A percentile compares a stretch with the other conserved stretches of the same genome.
phyloP scores from a whole-genome alignment of 2,888 invertebrate genomes.

The Hirtodrosophila histrioides region DNA sequence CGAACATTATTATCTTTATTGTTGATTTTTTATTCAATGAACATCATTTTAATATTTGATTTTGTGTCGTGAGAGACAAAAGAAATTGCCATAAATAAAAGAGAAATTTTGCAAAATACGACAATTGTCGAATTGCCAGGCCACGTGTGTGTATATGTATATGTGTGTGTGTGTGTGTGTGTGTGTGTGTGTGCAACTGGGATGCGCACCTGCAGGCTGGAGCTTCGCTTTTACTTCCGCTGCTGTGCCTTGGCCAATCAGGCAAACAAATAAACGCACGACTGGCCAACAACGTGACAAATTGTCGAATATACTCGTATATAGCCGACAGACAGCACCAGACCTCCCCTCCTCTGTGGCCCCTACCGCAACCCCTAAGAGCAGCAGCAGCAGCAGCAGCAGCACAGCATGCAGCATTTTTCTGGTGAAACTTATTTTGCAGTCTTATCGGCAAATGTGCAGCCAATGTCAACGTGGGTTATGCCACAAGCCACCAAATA shows the following conservation, averaged over 20 bases:
- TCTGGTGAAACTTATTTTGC: conserved; percentile 67
- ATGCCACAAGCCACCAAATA: conserved; percentile 62
- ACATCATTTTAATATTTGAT: conserved; percentile 63
- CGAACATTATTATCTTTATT: conserved; percentile 16
- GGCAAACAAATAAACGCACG: conserved; percentile 64
- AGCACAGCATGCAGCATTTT: conserved; percentile 61
- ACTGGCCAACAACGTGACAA: conserved; percentile 74
- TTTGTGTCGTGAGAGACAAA: conserved; percentile 62
- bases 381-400: no score
- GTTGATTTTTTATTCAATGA: conserved; percentile 48
- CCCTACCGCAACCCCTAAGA: not conserved
- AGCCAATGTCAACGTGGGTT: conserved; percentile 76
- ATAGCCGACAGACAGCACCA: not conserved
- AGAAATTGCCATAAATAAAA: conserved; percentile 77
- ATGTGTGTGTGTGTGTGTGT: conserved; percentile 12
- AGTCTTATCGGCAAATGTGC: conserved; percentile 57
- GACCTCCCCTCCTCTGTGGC: not conserved
- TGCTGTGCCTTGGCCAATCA: conserved; percentile 54
- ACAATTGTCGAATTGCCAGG: conserved; percentile 60
- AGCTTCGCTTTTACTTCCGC: conserved; percentile 71
- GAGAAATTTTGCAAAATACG: conserved; percentile 62
- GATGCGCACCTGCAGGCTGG: conserved; percentile 67
- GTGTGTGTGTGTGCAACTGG: conserved; percentile 19
- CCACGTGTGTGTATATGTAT: conserved; percentile 7
- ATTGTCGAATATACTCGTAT: conserved; percentile 64